These are phyloP conservation scores for Apamea epomidion DNA, from an alignment of 2,888 invertebrate genomes.

Conservation along the genomic window DNA sequence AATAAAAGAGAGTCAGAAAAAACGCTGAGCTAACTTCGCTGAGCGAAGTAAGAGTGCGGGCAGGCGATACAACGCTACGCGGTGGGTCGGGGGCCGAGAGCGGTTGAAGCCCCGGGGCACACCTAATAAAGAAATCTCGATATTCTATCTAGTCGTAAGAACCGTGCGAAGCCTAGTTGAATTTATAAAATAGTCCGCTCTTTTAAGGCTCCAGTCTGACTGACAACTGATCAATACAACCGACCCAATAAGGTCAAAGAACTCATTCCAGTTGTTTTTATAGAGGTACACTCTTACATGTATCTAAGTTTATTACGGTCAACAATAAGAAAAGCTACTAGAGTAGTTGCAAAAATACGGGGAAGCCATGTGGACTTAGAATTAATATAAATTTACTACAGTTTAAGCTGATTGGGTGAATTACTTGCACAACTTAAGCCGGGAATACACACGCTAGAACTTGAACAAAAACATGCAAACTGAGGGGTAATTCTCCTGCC, in stretches of 20 bases:
- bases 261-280: constrained; percentile 24
- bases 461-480: no score
- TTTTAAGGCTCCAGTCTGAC: background rate
- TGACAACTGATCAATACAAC: background rate
- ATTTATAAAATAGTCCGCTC: background rate
- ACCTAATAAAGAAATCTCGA: no score
- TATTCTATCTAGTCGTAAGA: background rate
- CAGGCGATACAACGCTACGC: no score
- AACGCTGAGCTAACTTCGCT: no score
- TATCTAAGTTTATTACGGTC: constrained; percentile 49
- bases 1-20: no score
- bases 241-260: background rate
- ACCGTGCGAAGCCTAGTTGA: background rate
- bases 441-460: background rate
- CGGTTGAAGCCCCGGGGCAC: no score
- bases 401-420: constrained; percentile 11
- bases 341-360: constrained; percentile 13
- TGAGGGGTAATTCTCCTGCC: no score
- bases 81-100: no score
- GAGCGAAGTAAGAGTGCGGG: no score
- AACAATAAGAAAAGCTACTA: background rate
- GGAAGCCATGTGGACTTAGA: background rate
- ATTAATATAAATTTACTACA: constrained; percentile 23
- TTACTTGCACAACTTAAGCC: background rate
- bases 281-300: constrained; percentile 1